Evolutionary conservation across 2,113 vertebrate species (phyloP).

Genomic region (Desmodus rotundus): DNA sequence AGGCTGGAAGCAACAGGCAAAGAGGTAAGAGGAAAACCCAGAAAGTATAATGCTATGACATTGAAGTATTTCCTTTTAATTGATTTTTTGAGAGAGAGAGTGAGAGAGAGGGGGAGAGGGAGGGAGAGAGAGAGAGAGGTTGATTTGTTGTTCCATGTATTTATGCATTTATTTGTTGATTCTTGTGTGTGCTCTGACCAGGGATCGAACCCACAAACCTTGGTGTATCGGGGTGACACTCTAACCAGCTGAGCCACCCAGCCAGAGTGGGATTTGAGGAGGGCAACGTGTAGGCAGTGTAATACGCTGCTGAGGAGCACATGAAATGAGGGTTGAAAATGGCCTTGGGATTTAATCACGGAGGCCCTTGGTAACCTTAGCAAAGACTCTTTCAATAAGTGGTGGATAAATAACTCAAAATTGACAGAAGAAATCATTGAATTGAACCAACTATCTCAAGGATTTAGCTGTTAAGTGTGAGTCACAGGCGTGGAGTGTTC

Average conservation of each 20-base stretch:
- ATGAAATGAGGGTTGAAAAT: neutral
- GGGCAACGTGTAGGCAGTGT: neutral
- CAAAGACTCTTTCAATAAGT: neutral
- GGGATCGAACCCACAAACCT: too few species aligned
- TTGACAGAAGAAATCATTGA: neutral
- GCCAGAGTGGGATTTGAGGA: neutral
- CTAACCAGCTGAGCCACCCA: too few species aligned
- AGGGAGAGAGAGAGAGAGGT: too few species aligned
- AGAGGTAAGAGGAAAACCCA: neutral
- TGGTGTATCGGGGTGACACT: too few species aligned
- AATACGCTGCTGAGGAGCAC: neutral
- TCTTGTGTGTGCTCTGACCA: too few species aligned
- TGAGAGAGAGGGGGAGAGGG: too few species aligned
- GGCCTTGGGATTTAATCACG: neutral
- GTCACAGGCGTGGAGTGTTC: neutral
- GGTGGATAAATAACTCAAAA: neutral
- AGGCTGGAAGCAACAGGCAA: neutral
- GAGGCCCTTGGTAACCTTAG: neutral
- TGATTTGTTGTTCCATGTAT: too few species aligned
- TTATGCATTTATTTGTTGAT: too few species aligned
- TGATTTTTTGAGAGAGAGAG: too few species aligned
- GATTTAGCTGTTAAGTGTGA: neutral
- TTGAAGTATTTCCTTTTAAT: neutral
- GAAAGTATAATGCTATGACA: neutral
- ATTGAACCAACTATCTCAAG: neutral